Base-by-base conservation (phyloP, 2,888 invertebrate species). In the Diarsia rubi region DNA sequence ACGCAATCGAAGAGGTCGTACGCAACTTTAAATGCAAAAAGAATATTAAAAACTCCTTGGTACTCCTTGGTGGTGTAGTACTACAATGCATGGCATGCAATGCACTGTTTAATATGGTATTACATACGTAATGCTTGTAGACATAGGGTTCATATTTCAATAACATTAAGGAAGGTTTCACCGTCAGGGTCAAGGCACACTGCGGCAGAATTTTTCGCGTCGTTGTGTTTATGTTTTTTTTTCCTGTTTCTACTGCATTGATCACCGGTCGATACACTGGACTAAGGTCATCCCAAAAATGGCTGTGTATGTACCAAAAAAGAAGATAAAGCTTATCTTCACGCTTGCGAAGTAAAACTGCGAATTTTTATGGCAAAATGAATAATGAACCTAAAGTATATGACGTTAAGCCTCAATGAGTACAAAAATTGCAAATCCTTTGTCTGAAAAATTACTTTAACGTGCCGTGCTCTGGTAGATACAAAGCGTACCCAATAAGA, bases 151-250 rank as follows among this genome's bases (percentile, higher is more conserved):
- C 19, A 79, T 31, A 68, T 79, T 80, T 21, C 47, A 79, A 64
- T 63, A 31, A 21, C 60, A 42, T 44, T 4, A 47, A 6, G 11
- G 70, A 63, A 59, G 57, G 66, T 69, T 52, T 69, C 42, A 42
- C 14, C 44, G 54, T 64, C 79, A 81, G 83, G 73, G 73, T 66
- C 81, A 83, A 79, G 57, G 27, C 65, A 73, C 27, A 83, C 44
- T 81, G 81, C 80, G 67, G 67, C 74, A 69, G 24, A 73, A 66
- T 21, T 21, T 37, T 27, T 69, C 52, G 62, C 52, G 52, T 19
- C 64, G 54, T 49, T 62, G 49, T 63, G 12, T 47, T 52, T 42
- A 54, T 54, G n/a, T 79, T 83, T 37, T n/a, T 1, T 42, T 62
- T 69, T 57, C 3, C 21, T 69, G 4, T 57, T 69, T 83, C 27